Evolutionary conservation across 2,113 vertebrate genomes (phyloP), one percentile per base, ranked within the genome.

Genomic region (Phalacrocorax aristotelis): DNA sequence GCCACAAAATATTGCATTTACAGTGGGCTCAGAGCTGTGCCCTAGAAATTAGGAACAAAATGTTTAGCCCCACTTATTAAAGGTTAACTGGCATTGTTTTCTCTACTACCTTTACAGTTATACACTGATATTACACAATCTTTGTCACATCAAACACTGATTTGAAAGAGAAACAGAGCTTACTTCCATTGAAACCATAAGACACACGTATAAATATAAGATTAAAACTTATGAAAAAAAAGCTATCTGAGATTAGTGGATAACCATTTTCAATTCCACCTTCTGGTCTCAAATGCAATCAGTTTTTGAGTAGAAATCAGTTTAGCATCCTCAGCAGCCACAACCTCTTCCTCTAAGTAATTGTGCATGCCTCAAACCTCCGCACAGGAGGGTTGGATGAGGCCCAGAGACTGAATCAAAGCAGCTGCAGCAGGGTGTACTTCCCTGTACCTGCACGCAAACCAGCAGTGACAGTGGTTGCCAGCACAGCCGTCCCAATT

Each of bases 331-430:
- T 83, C 38, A 71, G 58, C 66, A 75, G 55, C 34, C 17, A 68
- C 51, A 58, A 58, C 60, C 27, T 69, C n/a, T 48, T 76, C 40
- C 61, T 46, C 42, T 29, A 29, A 70, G 6, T 12, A 60, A 9
- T 21, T 2, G 3, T 4, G 18, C 11, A 3, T 2, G 7, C 34
- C 65, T 32, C 66, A n/a, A 10, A 44, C 30, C 80, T 74, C 30
- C 0, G 2, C 1, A 14, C 65, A 38, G 65, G 65, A 86, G 61
- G 68, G 68, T 32, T 42, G 58, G 81, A 74, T 51, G 23, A 0
- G 5, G 58, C 18, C 20, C 9, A 0, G 2, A 52, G 21, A 30
- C 42, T 2, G 2, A 64, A 32, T 0, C 15, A 9, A 23, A 62
- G 66, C 8, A 10, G 52, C 30, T 16, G 49, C 44, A 2, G 38